phyloP scores from a whole-genome alignment of 2,797 vertebrate genomes.

The Mergus octosetaceus region DNA sequence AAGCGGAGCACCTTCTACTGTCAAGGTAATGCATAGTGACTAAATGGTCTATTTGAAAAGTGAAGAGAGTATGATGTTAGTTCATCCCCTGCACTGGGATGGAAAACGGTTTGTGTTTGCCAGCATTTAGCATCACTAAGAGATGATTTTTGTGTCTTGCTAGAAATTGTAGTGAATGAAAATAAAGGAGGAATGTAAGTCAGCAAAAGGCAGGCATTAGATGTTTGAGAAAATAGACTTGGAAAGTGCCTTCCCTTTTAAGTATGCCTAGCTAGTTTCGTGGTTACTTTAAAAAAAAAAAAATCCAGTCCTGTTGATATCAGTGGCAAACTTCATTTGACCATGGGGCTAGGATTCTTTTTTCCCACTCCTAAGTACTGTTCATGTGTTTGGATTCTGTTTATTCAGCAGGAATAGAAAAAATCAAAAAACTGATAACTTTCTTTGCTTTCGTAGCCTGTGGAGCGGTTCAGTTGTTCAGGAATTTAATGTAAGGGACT shows the following conservation, averaged over 20 bases:
- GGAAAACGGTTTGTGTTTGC: fast-evolving
- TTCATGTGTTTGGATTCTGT: not conserved
- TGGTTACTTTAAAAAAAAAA: not conserved
- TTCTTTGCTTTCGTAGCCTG: not conserved
- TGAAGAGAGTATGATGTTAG: not conserved
- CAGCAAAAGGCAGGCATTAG: not conserved
- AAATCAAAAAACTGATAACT: not conserved
- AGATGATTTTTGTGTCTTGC: not conserved
- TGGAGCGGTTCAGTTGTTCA: not conserved
- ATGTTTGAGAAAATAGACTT: not conserved
- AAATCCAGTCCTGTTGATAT: not conserved
- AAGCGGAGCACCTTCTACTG: not conserved
- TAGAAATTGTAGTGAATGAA: not conserved
- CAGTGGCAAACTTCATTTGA: not conserved
- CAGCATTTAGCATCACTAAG: not conserved
- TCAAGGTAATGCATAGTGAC: constrained; percentile 24
- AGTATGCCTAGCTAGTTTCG: not conserved
- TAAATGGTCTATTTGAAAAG: not conserved
- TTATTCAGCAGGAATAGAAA: not conserved
- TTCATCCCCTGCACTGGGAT: not conserved
- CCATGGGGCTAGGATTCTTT: fast-evolving
- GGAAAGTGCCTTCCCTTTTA: not conserved
- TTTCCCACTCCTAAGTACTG: not conserved
- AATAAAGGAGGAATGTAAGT: not conserved
- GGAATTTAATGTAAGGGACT: not conserved